phyloP scores from a whole-genome alignment of 2,113 vertebrate species.

The Neotoma lepida region DNA sequence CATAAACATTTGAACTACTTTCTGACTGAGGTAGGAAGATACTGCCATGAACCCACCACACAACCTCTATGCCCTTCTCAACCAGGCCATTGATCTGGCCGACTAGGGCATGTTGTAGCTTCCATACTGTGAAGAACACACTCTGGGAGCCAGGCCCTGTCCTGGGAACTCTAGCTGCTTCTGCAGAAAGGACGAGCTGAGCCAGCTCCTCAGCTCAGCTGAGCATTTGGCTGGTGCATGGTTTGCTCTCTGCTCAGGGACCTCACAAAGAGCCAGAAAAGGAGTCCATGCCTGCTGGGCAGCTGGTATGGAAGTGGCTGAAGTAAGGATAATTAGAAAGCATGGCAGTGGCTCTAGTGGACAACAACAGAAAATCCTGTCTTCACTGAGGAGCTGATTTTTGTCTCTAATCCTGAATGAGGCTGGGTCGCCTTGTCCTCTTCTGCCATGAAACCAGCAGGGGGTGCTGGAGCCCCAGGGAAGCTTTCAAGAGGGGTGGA shows the following conservation, averaged over 20 bases:
- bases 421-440: background rate
- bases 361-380: background rate
- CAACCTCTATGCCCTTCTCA: background rate
- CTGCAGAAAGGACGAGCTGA: background rate
- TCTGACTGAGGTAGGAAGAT: background rate
- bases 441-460: background rate
- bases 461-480: background rate
- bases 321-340: background rate
- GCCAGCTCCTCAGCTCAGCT: accelerated
- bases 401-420: background rate
- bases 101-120: background rate
- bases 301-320: background rate
- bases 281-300: accelerated
- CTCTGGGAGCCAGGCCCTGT: background rate
- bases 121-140: too few species aligned
- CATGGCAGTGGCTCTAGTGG: too few species aligned
- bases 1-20: background rate
- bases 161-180: background rate
- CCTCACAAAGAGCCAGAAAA: background rate
- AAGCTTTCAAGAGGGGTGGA: too few species aligned
- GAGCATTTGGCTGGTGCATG: background rate
- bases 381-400: background rate
- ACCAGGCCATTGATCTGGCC: background rate
- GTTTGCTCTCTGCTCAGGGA: background rate
- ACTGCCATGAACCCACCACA: background rate